phyloP scores from a whole-genome alignment of 2,888 invertebrate genomes.

The Odontomyia ornata region DNA sequence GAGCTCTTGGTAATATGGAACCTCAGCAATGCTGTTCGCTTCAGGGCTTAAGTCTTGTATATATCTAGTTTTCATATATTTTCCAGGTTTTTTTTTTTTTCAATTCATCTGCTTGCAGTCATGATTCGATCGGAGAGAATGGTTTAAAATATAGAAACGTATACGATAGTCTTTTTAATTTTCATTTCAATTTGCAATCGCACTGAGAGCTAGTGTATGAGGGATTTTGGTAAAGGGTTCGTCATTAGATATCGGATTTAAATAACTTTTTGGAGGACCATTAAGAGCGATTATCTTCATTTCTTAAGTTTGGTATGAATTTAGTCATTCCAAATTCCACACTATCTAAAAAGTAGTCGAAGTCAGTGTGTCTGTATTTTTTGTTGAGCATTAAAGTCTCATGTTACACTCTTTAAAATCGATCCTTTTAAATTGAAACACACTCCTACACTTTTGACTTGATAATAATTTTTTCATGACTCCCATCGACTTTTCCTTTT shows the following conservation, averaged over 20 bases:
- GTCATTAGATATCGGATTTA: too few relatives aligned
- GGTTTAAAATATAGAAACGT: conserved; percentile 4
- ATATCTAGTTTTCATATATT: not conserved
- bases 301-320: too few relatives aligned
- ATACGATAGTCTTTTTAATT: not conserved
- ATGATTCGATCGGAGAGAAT: not conserved
- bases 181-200: not conserved
- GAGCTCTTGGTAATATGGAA: conserved; percentile 19
- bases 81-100: conserved; percentile 14
- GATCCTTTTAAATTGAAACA: not conserved
- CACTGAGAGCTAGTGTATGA: too few relatives aligned
- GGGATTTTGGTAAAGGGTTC: too few relatives aligned
- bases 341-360: too few relatives aligned
- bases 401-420: too few relatives aligned
- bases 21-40: conserved; percentile 44
- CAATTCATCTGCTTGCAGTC: conserved; percentile 11
- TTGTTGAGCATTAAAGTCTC: too few relatives aligned
- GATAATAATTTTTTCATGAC: conserved; percentile 1
- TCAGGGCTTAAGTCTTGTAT: conserved; percentile 42
- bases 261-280: too few relatives aligned
- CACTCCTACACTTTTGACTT: not conserved
- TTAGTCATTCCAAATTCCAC: too few relatives aligned
- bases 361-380: too few relatives aligned
- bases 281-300: too few relatives aligned
- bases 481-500: conserved; percentile 34